A percentile compares a stretch with the other conserved stretches of the same genome.
Evolutionary conservation across 2,113 vertebrate species (phyloP).

Genomic region (Heloderma charlesbogerti): DNA sequence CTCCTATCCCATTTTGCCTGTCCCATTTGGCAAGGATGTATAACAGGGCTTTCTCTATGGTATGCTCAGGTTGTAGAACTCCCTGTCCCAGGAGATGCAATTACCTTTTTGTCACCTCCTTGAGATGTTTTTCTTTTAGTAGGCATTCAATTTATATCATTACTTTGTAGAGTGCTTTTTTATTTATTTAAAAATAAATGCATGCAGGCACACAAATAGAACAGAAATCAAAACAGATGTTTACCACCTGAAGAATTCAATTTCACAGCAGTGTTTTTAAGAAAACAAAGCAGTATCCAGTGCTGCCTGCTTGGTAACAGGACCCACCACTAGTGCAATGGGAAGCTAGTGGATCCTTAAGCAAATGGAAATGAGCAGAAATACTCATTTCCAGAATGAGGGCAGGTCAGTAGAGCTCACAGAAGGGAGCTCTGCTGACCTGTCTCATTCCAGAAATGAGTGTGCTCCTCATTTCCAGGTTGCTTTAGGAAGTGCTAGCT

Average conservation of each 20-base stretch:
- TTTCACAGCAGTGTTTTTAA: neutral
- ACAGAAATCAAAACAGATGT: neutral
- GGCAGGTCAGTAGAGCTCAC: no score
- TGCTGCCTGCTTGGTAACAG: no score
- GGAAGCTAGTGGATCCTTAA: no score
- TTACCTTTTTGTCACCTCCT: neutral
- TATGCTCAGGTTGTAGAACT: neutral
- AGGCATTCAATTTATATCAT: neutral
- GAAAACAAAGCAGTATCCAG: neutral
- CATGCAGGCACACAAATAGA: neutral
- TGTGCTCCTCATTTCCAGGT: no score
- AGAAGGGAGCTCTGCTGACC: no score
- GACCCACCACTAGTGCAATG: no score
- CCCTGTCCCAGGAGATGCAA: neutral
- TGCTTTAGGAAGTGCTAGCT: no score
- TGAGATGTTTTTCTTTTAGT: neutral
- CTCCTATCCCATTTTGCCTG: neutral
- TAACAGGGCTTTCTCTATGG: neutral
- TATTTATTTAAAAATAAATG: neutral
- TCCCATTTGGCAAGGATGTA: neutral
- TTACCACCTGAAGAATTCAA: neutral
- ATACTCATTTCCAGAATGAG: no score
- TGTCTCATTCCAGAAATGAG: no score
- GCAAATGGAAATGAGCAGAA: no score
- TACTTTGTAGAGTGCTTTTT: neutral